Conservation (phyloP, 1,140 invertebrate species). For the Lerema accius region DNA sequence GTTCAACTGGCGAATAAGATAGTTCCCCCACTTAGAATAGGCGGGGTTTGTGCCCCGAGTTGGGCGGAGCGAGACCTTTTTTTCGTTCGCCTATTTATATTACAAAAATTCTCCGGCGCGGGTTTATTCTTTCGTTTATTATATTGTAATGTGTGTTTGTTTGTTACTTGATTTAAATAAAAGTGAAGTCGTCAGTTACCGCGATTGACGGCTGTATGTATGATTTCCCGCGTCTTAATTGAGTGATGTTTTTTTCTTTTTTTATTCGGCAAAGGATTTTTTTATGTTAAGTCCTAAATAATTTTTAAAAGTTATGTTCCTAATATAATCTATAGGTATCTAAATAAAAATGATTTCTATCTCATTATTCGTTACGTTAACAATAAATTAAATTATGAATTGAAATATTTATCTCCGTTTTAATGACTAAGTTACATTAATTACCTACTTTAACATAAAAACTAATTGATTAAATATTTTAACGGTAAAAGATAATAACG, state of each 20-base stretch:
- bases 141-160: conserved; percentile 64
- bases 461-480: too few relatives aligned
- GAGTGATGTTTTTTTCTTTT: conserved; percentile 43
- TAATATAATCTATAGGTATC: too few relatives aligned
- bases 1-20: conserved; percentile 63
- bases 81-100: conserved; percentile 58
- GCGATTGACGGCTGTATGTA: conserved; percentile 46
- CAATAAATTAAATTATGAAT: too few relatives aligned
- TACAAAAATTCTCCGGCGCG: conserved; percentile 43
- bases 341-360: too few relatives aligned
- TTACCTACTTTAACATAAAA: too few relatives aligned
- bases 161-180: conserved; percentile 55
- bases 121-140: conserved; percentile 68
- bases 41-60: conserved; percentile 54
- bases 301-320: too few relatives aligned
- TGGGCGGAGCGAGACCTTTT: conserved; percentile 42
- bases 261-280: conserved; percentile 6
- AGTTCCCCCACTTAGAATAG: conserved; percentile 41
- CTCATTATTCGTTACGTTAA: too few relatives aligned
- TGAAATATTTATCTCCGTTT: too few relatives aligned
- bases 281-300: too few relatives aligned
- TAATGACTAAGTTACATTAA: too few relatives aligned
- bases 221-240: conserved; percentile 51
- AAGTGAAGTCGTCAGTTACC: conserved; percentile 52
- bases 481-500: too few relatives aligned